phyloP scores from a whole-genome alignment of 2,113 vertebrate genomes.

The Merops nubicus region DNA sequence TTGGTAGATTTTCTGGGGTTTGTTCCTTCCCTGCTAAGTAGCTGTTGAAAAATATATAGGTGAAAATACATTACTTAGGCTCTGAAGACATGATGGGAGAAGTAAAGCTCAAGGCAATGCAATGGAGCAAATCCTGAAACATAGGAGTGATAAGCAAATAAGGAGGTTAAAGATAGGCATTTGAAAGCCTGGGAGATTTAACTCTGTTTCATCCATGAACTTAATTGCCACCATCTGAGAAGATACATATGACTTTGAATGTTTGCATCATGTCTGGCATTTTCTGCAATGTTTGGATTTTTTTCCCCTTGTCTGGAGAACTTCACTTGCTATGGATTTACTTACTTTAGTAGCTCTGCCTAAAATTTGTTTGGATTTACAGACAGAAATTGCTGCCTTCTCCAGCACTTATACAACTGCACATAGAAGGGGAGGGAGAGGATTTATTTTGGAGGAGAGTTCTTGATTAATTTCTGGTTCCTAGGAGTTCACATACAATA shows the following conservation, averaged over 20 bases:
- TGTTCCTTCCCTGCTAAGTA: not conserved
- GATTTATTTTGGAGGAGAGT: not conserved
- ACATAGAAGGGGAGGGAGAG: rapidly evolving
- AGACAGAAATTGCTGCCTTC: not conserved
- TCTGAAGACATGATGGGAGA: not conserved
- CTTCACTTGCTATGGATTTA: not conserved
- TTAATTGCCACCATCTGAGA: not conserved
- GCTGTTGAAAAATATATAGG: not conserved
- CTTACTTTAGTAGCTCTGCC: not conserved
- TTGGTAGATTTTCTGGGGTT: not conserved
- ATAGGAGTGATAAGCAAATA: not conserved
- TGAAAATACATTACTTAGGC: not conserved
- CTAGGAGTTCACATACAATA: not conserved
- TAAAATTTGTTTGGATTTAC: not conserved
- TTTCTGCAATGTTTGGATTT: not conserved
- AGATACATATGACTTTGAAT: not conserved
- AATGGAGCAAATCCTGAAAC: not conserved
- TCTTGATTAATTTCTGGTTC: not conserved
- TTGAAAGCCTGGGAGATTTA: not conserved
- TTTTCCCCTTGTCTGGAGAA: not conserved
- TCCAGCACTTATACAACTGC: not conserved
- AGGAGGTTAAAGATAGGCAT: not conserved
- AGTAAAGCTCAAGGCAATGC: not conserved
- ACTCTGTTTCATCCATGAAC: rapidly evolving
- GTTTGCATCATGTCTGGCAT: not conserved